Percentiles rank a stretch among this genome's conserved stretches.
Conservation (phyloP, 2,113 vertebrate species). For the Rhea americana region DNA sequence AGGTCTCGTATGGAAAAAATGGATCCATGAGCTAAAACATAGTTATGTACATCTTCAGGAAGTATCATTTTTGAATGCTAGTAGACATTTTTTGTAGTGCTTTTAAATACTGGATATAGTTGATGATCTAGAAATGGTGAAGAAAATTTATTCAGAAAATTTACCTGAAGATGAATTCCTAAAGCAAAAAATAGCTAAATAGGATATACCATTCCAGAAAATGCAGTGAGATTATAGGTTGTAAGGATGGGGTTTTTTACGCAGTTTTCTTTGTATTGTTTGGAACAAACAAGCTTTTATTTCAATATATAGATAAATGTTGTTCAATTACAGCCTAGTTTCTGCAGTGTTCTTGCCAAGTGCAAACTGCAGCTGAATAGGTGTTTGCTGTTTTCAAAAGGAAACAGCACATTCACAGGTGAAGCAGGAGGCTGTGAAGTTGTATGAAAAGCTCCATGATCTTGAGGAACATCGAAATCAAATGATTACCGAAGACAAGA, state of each 20-base stretch:
- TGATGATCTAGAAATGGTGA: background rate
- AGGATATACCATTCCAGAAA: background rate
- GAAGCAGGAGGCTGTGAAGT: slow-evolving; percentile 86
- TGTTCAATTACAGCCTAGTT: background rate
- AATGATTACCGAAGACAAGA: slow-evolving; percentile 90
- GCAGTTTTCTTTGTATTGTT: background rate
- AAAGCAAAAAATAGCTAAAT: background rate
- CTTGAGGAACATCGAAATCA: slow-evolving; percentile 83
- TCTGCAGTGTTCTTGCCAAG: background rate
- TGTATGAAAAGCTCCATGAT: slow-evolving; percentile 84
- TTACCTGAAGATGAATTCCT: background rate
- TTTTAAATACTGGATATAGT: background rate
- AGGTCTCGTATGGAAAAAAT: background rate
- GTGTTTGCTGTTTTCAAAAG: slow-evolving; percentile 54
- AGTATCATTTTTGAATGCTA: background rate
- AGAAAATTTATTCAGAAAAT: background rate
- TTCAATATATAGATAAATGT: background rate
- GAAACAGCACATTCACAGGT: slow-evolving; percentile 84
- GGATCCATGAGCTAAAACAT: background rate
- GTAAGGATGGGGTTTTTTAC: background rate
- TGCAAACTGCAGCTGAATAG: background rate
- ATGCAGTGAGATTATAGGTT: background rate
- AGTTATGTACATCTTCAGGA: background rate
- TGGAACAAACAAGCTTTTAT: background rate
- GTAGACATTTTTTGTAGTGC: background rate